Base-by-base conservation (phyloP, 2,888 invertebrate genomes). In the Notocelia uddmanniana region DNA sequence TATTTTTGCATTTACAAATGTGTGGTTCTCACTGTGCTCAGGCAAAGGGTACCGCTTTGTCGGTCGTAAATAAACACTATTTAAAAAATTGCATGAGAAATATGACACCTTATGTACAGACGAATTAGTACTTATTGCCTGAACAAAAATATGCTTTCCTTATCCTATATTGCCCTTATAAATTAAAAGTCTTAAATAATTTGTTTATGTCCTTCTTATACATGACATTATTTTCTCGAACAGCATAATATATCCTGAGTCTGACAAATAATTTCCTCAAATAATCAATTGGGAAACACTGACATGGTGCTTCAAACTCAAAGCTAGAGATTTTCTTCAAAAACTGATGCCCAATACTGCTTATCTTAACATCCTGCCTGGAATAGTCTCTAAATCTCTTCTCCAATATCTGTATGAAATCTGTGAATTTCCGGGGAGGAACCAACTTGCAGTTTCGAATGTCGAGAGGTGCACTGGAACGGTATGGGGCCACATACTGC, bases 1-100 rank as follows among this genome's bases (percentile, higher is more conserved):
- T 81, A 89, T 87, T 60, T 31, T 91, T 85, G 45, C 58, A 41
- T 60, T 69, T 54, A 50, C 34, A 23, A 11, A n/a, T 45, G 1
- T 45, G 15, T 45, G 8, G n/a, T n/a, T n/a, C 31, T 9, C n/a
- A n/a, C n/a, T n/a, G n/a, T n/a, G n/a, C n/a, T n/a, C n/a, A 8
- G 13, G 45, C 45, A 45, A 45, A 8, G 45, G n/a, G 45, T 45
- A 45, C n/a, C 6, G n/a, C 13, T 45, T 45, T 45, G 45, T 45
- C 45, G 15, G 45, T 45, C 5, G 45, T 45, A 45, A n/a, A 45
- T n/a, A 45, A 45, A 45, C n/a, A 45, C 8, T 1, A 5, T 3
- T 45, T 45, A 41, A 1, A 9, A 10, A 37, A 13, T 41, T 41
- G 15, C 15, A n/a, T 41, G 1, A 41, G 15, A 15, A 41, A 41